Base-by-base conservation (phyloP, 1,140 invertebrate genomes). In the Centruroides vittatus region DNA sequence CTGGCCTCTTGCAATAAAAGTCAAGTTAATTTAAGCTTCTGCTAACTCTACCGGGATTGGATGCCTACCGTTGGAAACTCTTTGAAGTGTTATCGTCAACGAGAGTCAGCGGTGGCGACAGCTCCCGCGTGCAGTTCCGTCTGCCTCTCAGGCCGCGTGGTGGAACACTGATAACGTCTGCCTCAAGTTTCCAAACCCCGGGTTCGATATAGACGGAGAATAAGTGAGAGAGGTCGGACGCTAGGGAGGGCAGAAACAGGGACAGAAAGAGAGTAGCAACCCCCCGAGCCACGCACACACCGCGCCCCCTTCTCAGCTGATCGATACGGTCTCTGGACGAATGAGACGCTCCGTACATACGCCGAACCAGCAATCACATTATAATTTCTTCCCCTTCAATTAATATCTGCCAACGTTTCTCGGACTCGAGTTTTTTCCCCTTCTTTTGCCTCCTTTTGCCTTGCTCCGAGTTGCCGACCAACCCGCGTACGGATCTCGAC, bases 91-190 rank as follows among this genome's bases (percentile, higher is more conserved):
- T 41, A 41, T 41, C 41, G 41, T 41, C 41, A 41, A 41, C 41
- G 8, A 41, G 41, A 41, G 41, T 41, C 41, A 41, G 41, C 50
- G n/a, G 50, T 34, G 23, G n/a, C 35, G n/a, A 36, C 35, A 23
- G n/a, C 11, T 35, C 35, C 54, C 54, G 11, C 11, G 54, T 35
- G 12, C 54, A 35, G 54, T 12, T 12, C 54, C 35, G 11, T n/a
- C 11, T 55, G n/a, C 35, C n/a, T 12, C 54, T 12, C 11, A 35
- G 54, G 23, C 54, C 54, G 54, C 54, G 54, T 55, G 54, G 13
- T 55, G 35, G n/a, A 55, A n/a, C n/a, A n/a, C 54, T 55, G 54
- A 55, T 55, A 55, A 55, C 54, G 54, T 36, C 41, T 41, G 54
- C 50, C 23, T 34, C 50, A 51, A 51, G 50, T 51, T 51, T 51